Evolutionary conservation across 2,888 invertebrate species (phyloP), one percentile per base, ranked within the genome.

Genomic region (Drosophila stalkeri): DNA sequence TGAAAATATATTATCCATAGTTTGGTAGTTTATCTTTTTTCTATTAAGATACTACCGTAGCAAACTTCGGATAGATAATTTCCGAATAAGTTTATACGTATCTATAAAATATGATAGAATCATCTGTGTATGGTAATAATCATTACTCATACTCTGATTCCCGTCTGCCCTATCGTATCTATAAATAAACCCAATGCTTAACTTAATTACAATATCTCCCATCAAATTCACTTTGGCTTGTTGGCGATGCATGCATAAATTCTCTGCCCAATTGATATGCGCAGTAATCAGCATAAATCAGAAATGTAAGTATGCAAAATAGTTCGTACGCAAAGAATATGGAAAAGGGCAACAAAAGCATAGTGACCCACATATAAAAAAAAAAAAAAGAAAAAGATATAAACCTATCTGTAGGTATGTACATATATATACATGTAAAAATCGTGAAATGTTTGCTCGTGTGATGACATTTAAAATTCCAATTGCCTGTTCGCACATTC

Each of bases 381-480:
- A 23, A 8, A 54, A 16, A 44, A 60, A 46, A 33, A 33, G 18
- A 23, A 16, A 23, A 8, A 54, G 9, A 44, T 18, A n/a, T 18
- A n/a, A 39, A 39, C 35, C 54, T n/a, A 41, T 27, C 16, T 33
- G 16, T 12, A 46, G 8, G 20, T 70, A 65, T 33, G 11, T 14
- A 20, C n/a, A n/a, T 46, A 31, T 39, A 9, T 57, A 23, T 64
- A 6, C 23, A 39, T 47, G 23, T 33, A 18, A 72, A 71, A 67
- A 49, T 55, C 62, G 57, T 51, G 31, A 64, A 57, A 64, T 44
- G 43, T 27, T 56, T 20, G 74, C 63, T 61, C 47, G 51, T 51
- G 63, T 31, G 60, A 41, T 47, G 65, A 47, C 64, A 86, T 83
- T 83, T 86, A 62, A 82, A 88, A 77, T 86, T 88, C 81, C 61